Evolutionary conservation across 92 coral and sea anemone species (phyloP).

Genomic region (Epizoanthus ramosus): DNA sequence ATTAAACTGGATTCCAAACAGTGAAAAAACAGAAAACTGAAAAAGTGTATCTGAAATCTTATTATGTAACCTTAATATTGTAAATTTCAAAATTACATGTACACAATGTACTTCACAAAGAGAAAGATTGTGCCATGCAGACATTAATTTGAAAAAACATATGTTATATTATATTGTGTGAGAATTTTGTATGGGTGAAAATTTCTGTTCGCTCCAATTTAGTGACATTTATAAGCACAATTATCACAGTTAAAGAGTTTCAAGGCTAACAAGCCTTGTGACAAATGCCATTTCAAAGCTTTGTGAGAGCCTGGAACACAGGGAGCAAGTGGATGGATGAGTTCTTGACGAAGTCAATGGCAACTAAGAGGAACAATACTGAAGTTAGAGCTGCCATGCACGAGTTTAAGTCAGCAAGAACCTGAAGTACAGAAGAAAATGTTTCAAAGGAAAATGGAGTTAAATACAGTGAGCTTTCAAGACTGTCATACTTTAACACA

Average conservation of each 20-base stretch:
- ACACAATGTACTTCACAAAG: too few relatives aligned
- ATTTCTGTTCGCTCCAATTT: too few relatives aligned
- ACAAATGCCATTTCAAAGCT: slow-evolving; percentile 41
- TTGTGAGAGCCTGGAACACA: slow-evolving; percentile 43
- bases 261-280: slow-evolving; percentile 41
- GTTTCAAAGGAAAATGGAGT: slow-evolving; percentile 45
- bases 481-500: slow-evolving; percentile 44
- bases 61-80: too few relatives aligned
- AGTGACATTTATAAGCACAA: too few relatives aligned
- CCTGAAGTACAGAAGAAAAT: slow-evolving; percentile 16
- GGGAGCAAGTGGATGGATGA: slow-evolving; percentile 50
- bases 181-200: too few relatives aligned
- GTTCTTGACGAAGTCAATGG: slow-evolving; percentile 11
- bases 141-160: too few relatives aligned
- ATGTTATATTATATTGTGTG: too few relatives aligned
- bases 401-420: slow-evolving; percentile 17
- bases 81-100: too few relatives aligned
- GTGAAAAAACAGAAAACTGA: too few relatives aligned
- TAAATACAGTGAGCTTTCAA: slow-evolving; percentile 25
- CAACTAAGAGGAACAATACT: not conserved
- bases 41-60: too few relatives aligned
- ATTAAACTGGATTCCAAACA: too few relatives aligned
- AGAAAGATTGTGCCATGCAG: too few relatives aligned
- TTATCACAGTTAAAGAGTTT: slow-evolving; percentile 33
- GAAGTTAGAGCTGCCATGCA: slow-evolving; percentile 22